Evolutionary conservation across 2,888 invertebrate species (phyloP).

Genomic region (Volucella inanis): DNA sequence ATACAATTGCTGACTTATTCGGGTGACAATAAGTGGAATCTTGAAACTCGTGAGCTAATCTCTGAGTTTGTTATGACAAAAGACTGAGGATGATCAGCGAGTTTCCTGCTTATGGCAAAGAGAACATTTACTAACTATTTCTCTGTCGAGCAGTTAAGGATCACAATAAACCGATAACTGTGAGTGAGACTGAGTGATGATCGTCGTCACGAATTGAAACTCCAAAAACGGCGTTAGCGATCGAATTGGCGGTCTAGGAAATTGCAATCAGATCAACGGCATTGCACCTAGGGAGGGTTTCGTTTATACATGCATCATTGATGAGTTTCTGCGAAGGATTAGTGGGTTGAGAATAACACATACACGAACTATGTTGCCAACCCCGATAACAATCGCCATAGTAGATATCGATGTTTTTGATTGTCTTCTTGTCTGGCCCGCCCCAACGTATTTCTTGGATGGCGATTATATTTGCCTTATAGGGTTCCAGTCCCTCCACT

Average conservation of each 20-base stretch:
- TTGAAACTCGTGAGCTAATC: slow-evolving; percentile 89
- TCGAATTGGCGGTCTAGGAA: slow-evolving; percentile 92
- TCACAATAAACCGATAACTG: slow-evolving; percentile 98
- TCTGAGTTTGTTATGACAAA: slow-evolving; percentile 94
- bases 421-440: too few species aligned
- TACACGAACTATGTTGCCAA: slow-evolving; percentile 88
- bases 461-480: too few species aligned
- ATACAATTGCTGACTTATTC: slow-evolving; percentile 95
- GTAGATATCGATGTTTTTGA: too few species aligned
- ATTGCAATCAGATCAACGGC: slow-evolving; percentile 94
- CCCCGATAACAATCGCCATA: slow-evolving; percentile 84
- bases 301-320: slow-evolving; percentile 95
- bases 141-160: slow-evolving; percentile 97
- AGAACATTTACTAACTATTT: slow-evolving; percentile 87
- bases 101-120: too few species aligned
- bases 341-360: too few species aligned
- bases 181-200: slow-evolving; percentile 91
- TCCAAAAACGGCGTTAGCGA: slow-evolving; percentile 92
- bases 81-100: slow-evolving; percentile 54
- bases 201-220: slow-evolving; percentile 90
- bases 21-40: slow-evolving; percentile 99
- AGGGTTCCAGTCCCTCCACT: too few species aligned
- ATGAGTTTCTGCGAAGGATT: slow-evolving; percentile 92
- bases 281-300: slow-evolving; percentile 88
- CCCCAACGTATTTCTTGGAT: too few species aligned